Percentiles rank a stretch among this genome's conserved stretches.
Conservation (phyloP, 1,140 invertebrate species). For the Anthonomus grandis region DNA sequence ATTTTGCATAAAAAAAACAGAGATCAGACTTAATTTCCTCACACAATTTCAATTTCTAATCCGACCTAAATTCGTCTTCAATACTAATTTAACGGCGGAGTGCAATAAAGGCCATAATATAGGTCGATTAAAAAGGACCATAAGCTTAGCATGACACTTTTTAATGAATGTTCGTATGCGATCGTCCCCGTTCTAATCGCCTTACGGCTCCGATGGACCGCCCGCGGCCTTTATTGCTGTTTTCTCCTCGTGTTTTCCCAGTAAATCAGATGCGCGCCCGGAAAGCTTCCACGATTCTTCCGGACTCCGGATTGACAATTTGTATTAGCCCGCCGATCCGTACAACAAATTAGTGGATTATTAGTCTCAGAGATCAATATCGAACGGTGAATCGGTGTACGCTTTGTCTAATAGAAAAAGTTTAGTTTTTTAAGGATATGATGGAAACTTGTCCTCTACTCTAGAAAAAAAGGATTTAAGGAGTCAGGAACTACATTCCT, state of each 20-base stretch:
- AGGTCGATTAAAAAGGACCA: conserved; percentile 24
- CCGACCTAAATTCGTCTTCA: too few relatives aligned
- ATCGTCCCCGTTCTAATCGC: conserved; percentile 26
- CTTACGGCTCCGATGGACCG: conserved; percentile 24
- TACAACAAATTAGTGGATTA: conserved; percentile 48
- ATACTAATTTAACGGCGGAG: too few relatives aligned
- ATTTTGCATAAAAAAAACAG: too few relatives aligned
- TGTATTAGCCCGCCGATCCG: conserved; percentile 45
- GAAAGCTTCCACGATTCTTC: conserved; percentile 23
- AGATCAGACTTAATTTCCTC: too few relatives aligned
- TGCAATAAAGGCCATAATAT: too few relatives aligned
- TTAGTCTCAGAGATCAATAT: conserved; percentile 46
- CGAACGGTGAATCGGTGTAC: too few relatives aligned
- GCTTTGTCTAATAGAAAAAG: too few relatives aligned
- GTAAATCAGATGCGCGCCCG: conserved; percentile 41
- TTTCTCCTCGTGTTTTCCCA: conserved; percentile 36
- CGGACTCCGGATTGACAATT: conserved; percentile 44
- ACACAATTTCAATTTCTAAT: too few relatives aligned
- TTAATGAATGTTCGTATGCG: conserved; percentile 25
- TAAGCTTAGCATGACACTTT: conserved; percentile 28
- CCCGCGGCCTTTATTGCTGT: conserved; percentile 35
- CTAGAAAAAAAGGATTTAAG: too few relatives aligned
- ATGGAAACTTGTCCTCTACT: too few relatives aligned
- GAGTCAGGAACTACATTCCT: too few relatives aligned
- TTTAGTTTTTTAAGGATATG: too few relatives aligned